Percentiles rank a stretch among this genome's conserved stretches.
These are phyloP conservation scores for Saguinus imperator DNA, from an alignment of 2,113 vertebrate genomes.

Conservation along the genomic window DNA sequence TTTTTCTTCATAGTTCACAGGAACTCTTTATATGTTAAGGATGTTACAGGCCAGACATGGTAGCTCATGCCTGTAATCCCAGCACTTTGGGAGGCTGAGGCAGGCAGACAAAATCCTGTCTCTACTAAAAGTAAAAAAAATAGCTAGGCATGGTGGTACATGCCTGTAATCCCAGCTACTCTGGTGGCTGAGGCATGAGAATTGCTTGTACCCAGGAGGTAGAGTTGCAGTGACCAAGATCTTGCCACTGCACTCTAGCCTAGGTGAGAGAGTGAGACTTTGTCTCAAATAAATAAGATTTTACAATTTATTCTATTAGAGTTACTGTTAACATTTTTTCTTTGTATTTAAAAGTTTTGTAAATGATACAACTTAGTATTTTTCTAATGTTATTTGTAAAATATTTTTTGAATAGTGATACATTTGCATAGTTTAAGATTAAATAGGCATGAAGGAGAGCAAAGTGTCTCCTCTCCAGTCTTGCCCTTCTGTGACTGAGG, in stretches of 20 bases:
- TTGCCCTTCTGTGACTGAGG: background rate
- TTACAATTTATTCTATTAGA: background rate
- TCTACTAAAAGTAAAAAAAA: too few species aligned
- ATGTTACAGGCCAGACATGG: background rate
- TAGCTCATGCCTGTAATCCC: too few species aligned
- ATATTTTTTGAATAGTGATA: background rate
- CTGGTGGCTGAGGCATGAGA: too few species aligned
- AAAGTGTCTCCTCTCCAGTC: background rate
- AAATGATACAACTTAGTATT: background rate
- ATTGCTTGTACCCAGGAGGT: too few species aligned
- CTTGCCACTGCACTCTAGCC: too few species aligned
- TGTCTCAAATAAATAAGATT: too few species aligned
- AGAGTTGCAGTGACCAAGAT: too few species aligned
- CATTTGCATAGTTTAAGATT: background rate
- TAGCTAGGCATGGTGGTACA: too few species aligned
- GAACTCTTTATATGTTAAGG: background rate
- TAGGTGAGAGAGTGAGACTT: too few species aligned
- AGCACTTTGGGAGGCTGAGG: too few species aligned
- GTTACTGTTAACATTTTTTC: background rate
- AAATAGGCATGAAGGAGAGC: background rate
- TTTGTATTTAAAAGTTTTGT: background rate
- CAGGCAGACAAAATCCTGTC: too few species aligned
- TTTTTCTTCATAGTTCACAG: background rate
- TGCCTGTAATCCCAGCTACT: too few species aligned
- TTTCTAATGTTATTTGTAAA: background rate